Evolutionary conservation across 2,797 vertebrate genomes (phyloP).

Genomic region (Chromis chromis): DNA sequence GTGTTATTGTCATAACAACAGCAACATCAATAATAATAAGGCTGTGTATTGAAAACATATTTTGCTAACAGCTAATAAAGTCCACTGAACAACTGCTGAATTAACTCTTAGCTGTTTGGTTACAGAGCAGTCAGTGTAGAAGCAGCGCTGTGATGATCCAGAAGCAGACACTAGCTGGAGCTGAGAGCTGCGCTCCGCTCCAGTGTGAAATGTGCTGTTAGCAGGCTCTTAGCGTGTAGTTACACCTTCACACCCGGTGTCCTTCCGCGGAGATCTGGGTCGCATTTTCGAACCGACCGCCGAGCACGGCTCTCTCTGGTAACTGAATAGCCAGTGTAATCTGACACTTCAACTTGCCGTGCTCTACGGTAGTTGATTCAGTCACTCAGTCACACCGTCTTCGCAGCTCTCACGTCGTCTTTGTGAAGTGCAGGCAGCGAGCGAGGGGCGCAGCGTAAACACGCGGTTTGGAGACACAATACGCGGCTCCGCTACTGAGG

Average conservation of each 20-base stretch:
- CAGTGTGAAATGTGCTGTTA: constrained; percentile 36
- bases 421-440: constrained; percentile 86
- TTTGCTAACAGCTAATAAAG: neutral
- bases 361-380: constrained; percentile 98
- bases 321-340: constrained; percentile 99
- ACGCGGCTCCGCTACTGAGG: constrained; percentile 80
- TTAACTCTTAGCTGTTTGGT: constrained; percentile 13
- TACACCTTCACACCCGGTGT: constrained; percentile 43
- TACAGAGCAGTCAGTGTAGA: neutral
- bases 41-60: neutral
- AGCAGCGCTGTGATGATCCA: neutral
- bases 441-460: constrained; percentile 72
- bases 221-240: constrained; percentile 45
- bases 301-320: constrained; percentile 93
- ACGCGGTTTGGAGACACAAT: constrained; percentile 72
- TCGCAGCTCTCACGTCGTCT: constrained; percentile 90
- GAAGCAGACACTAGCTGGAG: constrained; percentile 55
- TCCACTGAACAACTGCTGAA: neutral
- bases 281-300: constrained; percentile 90
- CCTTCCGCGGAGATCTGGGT: constrained; percentile 81
- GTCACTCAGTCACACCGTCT: constrained; percentile 95
- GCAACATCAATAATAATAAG: neutral
- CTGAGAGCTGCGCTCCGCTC: constrained; percentile 50
- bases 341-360: constrained; percentile 99
- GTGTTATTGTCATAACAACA: no score